Evolutionary conservation across 2,888 invertebrate genomes (phyloP).

Genomic region (Pristionchus arcanus): DNA sequence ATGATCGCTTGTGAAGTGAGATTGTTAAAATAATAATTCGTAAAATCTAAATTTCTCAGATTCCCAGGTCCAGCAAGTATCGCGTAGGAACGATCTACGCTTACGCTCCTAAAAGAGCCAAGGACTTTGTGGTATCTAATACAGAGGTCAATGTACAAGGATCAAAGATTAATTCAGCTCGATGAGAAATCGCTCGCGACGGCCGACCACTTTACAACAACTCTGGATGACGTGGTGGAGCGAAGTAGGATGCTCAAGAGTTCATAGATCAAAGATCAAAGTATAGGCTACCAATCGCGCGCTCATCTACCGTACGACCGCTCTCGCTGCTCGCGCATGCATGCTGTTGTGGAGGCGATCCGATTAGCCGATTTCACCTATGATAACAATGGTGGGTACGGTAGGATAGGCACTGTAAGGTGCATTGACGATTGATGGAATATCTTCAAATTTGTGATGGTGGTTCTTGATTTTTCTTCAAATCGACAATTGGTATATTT

Average conservation of each 20-base stretch:
- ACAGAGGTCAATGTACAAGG: background rate
- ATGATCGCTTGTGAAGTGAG: slow-evolving; percentile 26
- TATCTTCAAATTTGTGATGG: background rate
- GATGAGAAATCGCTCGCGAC: slow-evolving; percentile 19
- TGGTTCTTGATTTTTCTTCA: too few relatives aligned
- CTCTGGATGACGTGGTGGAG: background rate
- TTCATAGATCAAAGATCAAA: background rate
- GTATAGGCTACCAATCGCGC: background rate
- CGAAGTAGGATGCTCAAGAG: background rate
- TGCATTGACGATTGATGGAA: background rate
- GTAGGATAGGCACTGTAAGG: background rate
- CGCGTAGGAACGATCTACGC: slow-evolving; percentile 39
- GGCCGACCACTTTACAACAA: background rate
- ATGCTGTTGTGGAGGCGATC: background rate
- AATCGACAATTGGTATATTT: background rate
- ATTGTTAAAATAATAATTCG: background rate
- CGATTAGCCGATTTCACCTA: background rate
- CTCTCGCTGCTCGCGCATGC: slow-evolving; percentile 25
- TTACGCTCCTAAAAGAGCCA: background rate
- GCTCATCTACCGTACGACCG: background rate
- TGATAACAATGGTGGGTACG: background rate
- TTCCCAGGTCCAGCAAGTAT: background rate
- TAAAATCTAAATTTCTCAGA: background rate
- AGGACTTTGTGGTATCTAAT: background rate
- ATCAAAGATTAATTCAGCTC: slow-evolving; percentile 1